Evolutionary conservation across 2,888 invertebrate species (phyloP).

Genomic region (Cephus pulcher): DNA sequence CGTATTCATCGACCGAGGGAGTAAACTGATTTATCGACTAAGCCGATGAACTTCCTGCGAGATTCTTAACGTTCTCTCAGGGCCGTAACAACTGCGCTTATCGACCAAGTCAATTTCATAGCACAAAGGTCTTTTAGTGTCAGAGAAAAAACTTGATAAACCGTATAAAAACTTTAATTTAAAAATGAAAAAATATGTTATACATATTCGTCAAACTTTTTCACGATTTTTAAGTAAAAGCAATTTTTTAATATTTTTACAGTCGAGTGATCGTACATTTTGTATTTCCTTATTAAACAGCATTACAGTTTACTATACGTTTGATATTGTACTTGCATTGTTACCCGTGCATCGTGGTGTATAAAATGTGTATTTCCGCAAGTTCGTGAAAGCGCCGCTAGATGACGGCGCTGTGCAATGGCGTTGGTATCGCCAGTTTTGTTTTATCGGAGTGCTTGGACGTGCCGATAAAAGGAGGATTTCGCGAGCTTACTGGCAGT

Average conservation of each 20-base stretch:
- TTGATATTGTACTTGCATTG: neutral
- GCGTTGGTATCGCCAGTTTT: conserved; percentile 2
- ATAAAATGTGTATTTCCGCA: neutral
- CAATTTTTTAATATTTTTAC: neutral
- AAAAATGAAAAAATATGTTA: neutral
- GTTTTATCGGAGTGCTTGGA: conserved; percentile 7
- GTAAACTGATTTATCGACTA: conserved; percentile 61
- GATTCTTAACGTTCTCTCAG: neutral
- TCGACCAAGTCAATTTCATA: conserved; percentile 1
- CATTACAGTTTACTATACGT: neutral
- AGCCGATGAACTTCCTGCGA: conserved; percentile 39
- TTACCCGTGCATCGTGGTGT: neutral
- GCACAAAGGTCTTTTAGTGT: neutral
- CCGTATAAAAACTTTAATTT: neutral
- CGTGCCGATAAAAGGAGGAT: conserved; percentile 17
- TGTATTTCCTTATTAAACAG: neutral
- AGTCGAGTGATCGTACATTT: neutral
- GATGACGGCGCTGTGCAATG: neutral
- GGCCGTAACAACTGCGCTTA: conserved; percentile 3
- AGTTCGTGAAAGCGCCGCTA: neutral
- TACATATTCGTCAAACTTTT: neutral
- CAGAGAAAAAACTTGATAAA: neutral
- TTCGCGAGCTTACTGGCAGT: conserved; percentile 14
- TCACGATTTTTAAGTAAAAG: neutral
- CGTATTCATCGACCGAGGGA: conserved; percentile 50